Evolutionary conservation across 2,797 vertebrate genomes (phyloP).

Genomic region (Enoplosus armatus): DNA sequence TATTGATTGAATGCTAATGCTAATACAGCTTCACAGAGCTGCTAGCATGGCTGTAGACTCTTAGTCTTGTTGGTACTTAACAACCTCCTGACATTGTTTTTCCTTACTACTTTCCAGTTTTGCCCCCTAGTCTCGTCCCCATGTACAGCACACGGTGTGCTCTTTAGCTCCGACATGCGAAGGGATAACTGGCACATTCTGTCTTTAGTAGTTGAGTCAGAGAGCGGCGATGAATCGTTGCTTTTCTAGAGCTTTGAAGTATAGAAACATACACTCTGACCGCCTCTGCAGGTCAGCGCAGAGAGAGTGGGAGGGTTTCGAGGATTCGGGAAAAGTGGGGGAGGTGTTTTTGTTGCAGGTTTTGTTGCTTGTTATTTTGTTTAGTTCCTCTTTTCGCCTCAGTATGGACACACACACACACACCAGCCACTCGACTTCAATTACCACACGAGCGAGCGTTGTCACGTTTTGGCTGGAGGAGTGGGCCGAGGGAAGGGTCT

Average conservation of each 20-base stretch:
- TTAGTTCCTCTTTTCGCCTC: background rate
- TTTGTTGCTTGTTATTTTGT: conserved; percentile 20
- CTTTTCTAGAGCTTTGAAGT: conserved; percentile 43
- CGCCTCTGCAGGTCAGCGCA: conserved; percentile 62
- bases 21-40: background rate
- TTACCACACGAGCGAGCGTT: conserved; percentile 34
- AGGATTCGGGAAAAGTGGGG: conserved; percentile 25
- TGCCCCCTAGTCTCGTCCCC: background rate
- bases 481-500: conserved; percentile 31
- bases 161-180: conserved; percentile 15
- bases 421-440: conserved; percentile 18
- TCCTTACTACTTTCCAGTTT: background rate
- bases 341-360: conserved; percentile 1
- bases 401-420: background rate
- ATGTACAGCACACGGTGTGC: background rate
- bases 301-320: conserved; percentile 36
- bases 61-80: background rate
- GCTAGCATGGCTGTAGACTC: background rate
- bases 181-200: conserved; percentile 15
- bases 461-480: conserved; percentile 60
- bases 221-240: conserved; percentile 24
- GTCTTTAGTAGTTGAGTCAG: conserved; percentile 58
- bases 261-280: conserved; percentile 1
- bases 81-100: background rate
- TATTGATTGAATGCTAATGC: background rate